Evolutionary conservation across 2,797 vertebrate species (phyloP).

Genomic region (Falco novaeseelandiae): DNA sequence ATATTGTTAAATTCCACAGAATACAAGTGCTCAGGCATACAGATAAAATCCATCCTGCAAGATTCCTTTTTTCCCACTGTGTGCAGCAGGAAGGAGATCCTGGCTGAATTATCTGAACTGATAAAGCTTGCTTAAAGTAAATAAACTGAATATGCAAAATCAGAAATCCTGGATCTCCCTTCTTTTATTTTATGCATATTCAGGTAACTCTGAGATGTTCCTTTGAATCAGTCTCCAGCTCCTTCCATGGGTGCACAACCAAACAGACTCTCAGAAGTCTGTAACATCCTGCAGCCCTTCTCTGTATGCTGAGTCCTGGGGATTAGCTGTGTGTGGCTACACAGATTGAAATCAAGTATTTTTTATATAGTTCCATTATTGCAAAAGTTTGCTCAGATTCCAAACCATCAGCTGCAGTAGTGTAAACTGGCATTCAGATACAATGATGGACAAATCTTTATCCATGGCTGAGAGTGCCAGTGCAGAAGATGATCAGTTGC

Average conservation of each 20-base stretch:
- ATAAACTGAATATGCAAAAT: background rate
- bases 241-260: background rate
- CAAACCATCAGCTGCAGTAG: background rate
- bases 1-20: background rate
- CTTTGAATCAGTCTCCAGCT: background rate
- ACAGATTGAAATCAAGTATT: background rate
- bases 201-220: background rate
- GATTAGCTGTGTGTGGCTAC: background rate
- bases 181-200: background rate
- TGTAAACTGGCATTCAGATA: background rate
- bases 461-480: background rate
- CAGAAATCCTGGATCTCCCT: background rate
- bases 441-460: background rate
- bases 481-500: background rate
- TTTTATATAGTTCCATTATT: background rate
- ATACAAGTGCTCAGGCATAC: background rate
- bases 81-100: background rate
- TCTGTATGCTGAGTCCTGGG: background rate
- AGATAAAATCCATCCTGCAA: background rate
- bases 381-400: background rate
- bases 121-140: background rate
- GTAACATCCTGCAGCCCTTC: background rate
- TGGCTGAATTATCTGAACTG: background rate
- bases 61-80: background rate
- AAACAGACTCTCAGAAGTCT: background rate